Evolutionary conservation across 2,113 vertebrate species (phyloP), one percentile per base, ranked within the genome.

Genomic region (Hippocampus guttulatus): DNA sequence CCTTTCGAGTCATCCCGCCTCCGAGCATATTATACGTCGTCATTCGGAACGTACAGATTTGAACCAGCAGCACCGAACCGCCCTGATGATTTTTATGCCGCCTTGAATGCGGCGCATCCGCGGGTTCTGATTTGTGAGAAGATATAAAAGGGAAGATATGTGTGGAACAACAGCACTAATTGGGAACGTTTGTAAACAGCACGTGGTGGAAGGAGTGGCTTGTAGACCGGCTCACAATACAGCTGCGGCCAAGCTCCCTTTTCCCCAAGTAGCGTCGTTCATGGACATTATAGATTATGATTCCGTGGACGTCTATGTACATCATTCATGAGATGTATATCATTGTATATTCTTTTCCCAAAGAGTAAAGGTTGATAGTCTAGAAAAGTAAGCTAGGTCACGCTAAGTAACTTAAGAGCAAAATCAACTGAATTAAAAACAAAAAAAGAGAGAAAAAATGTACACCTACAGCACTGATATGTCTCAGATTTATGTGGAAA

Each of bases 101-200:
- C 85, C 71, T 70, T 85, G 68, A 55, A 81, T 64, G 75, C 76
- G 76, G 82, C 83, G 75, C 82, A 82, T 85, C 77, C 81, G 71
- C 76, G 75, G 75, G 69, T 76, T 83, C 69, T 64, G 81, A 71
- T 54, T 77, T 68, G 89, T 92, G 89, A 92, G 93, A 6, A 93
- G 88, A 93, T 93, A 94, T 79, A 85, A 89, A 85, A 94, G 93
- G 91, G 88, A 93, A 94, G 93, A 94, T 93, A 94, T 91, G 63
- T 64, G 40, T 15, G 85, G 94, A 92, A 95, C 93, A 91, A 94
- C 92, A 94, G 92, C 92, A 93, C 92, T 94, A 94, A 92, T 94
- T 90, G 93, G 88, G 91, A 93, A 91, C 93, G 94, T 91, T 94
- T 95, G 93, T 97, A 97, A 97, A 96, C 94, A 96, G 94, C 92